A percentile compares a stretch with the other conserved stretches of the same genome.
These are phyloP conservation scores for Hylia prasina DNA, from an alignment of 2,113 vertebrate species.

Conservation along the genomic window DNA sequence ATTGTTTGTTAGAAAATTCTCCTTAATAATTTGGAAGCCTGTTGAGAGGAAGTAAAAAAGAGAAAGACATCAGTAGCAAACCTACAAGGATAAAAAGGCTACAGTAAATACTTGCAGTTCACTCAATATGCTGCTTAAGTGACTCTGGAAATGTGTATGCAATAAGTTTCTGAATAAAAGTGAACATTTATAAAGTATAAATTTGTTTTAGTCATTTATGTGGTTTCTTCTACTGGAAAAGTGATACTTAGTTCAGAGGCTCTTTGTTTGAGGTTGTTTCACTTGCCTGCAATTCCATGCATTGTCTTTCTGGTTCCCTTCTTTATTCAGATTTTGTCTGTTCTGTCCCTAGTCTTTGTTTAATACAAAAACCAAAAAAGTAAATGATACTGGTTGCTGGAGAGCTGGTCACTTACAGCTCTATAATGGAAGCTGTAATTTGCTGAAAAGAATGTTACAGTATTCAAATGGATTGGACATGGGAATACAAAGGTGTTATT, in stretches of 20 bases:
- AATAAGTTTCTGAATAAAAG: constrained; percentile 23
- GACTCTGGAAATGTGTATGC: background rate
- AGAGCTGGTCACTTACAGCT: background rate
- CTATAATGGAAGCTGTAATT: background rate
- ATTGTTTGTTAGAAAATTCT: background rate
- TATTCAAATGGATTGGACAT: background rate
- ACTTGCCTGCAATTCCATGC: background rate
- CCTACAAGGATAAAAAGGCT: background rate
- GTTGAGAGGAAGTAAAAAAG: background rate
- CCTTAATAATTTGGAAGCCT: background rate
- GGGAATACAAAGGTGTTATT: background rate
- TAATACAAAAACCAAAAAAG: background rate
- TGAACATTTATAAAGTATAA: background rate
- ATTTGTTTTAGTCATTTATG: background rate
- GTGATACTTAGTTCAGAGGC: background rate
- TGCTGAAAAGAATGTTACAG: background rate
- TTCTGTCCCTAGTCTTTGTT: background rate
- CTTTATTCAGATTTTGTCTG: background rate
- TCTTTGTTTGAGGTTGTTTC: background rate
- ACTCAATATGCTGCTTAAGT: background rate
- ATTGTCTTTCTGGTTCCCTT: background rate
- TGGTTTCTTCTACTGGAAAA: background rate
- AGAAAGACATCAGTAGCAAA: background rate
- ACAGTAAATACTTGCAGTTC: background rate
- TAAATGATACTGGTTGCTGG: background rate